Conservation (phyloP, 2,888 invertebrate species). For the Cryptocephalus primarius region DNA sequence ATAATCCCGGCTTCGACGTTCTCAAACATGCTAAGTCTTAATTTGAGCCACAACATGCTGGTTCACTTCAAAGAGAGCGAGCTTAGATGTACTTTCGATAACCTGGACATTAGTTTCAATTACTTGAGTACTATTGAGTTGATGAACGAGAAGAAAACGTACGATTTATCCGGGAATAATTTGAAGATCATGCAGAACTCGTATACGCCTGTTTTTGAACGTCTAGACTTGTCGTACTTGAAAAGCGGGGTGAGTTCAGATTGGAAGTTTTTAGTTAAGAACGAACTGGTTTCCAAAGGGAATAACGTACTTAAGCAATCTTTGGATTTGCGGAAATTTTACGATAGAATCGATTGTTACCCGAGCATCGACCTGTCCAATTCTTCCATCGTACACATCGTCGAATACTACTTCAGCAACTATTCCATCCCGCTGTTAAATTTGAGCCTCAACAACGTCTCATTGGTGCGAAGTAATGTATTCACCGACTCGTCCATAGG, state of each 20-base stretch:
- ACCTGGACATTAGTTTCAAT: constrained; percentile 4
- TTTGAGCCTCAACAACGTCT: constrained; percentile 5
- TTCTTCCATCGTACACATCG: constrained; percentile 5
- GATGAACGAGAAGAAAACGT: not conserved
- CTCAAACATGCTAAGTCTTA: not conserved
- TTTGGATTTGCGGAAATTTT: not conserved
- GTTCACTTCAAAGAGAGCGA: constrained; percentile 1
- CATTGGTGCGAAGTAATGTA: not conserved
- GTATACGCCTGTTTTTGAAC: not conserved
- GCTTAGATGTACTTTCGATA: not conserved
- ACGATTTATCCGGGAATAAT: constrained; percentile 3
- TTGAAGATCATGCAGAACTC: not conserved
- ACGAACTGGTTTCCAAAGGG: not conserved
- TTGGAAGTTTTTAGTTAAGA: not conserved
- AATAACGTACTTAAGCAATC: not conserved
- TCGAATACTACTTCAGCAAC: constrained; percentile 1
- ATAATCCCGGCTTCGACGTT: not conserved
- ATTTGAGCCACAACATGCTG: constrained; percentile 6
- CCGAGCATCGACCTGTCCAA: constrained; percentile 5
- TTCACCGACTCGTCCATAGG: constrained; percentile 1
- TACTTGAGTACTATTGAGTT: not conserved
- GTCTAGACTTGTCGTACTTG: not conserved
- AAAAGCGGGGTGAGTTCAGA: not conserved
- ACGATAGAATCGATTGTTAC: not conserved
- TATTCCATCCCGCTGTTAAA: not conserved